Percentiles rank a stretch among this genome's conserved stretches.
These are phyloP conservation scores for Zootermopsis nevadensis DNA, from an alignment of 2,888 invertebrate species.

Conservation along the genomic window DNA sequence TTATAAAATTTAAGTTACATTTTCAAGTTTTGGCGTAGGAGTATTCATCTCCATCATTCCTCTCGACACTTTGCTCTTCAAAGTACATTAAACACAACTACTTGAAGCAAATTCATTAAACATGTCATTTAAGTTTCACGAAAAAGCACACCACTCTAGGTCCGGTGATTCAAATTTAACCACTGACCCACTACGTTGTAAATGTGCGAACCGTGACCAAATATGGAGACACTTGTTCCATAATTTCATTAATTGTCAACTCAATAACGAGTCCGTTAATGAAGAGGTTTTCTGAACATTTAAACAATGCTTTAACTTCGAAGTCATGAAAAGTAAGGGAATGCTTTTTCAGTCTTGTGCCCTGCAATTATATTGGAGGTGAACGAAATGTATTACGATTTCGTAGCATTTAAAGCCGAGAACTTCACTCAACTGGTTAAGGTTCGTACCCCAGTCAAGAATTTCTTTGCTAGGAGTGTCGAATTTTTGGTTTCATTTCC, in stretches of 20 bases:
- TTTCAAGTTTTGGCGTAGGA: not conserved
- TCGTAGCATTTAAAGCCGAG: too few relatives aligned
- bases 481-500: too few relatives aligned
- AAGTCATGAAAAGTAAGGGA: too few relatives aligned
- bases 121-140: not conserved
- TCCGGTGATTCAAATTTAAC: not conserved
- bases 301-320: too few relatives aligned
- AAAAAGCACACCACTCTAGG: not conserved
- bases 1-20: not conserved
- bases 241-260: not conserved
- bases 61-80: not conserved
- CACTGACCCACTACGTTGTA: not conserved
- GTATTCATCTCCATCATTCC: not conserved
- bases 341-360: too few relatives aligned
- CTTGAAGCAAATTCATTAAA: not conserved
- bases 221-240: not conserved
- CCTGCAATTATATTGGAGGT: too few relatives aligned
- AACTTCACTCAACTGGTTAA: too few relatives aligned
- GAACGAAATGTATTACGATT: too few relatives aligned
- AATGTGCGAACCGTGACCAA: not conserved
- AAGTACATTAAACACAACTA: not conserved
- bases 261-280: not conserved
- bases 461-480: too few relatives aligned
- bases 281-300: not conserved
- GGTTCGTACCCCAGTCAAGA: too few relatives aligned